Evolutionary conservation across 2,888 invertebrate genomes (phyloP), one percentile per base, ranked within the genome.

Genomic region (Adelognathus sp.): DNA sequence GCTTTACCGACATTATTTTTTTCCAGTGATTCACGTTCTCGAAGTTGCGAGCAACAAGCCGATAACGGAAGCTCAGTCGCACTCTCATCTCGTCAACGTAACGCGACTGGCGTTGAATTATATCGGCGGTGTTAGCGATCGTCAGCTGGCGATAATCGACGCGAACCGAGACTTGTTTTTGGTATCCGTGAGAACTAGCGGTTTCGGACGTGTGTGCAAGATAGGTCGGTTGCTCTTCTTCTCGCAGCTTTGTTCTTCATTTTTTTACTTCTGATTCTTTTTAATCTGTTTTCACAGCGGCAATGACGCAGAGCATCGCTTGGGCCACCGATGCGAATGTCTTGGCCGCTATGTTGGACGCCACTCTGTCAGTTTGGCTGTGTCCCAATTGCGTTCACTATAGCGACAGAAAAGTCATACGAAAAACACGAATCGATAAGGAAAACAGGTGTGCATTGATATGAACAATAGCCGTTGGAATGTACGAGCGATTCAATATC

Each of bases 131-230:
- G 90, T 95, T 0, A 94, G 93, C 36, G 97, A 97, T 85, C 94
- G 99, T 81, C 96, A 96, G 86, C 92, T 99, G 52, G 98, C 98
- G 0, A 92, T 99, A 75, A 93, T 99, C 27, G 99, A 99, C 92
- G 95, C 94, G 85, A 98, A 98, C 88, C 94, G 95, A 85, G 98
- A 99, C 91, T 92, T 99, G 14, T 97, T 96, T 89, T 93, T 99
- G 16, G 94, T 97, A 2, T 94, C 96, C 75, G 93, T 96, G 6
- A 94, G 95, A 88, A 94, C 87, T 3, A 84, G 85, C 74, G 91
- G 91, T 3, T 91, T 90, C 69, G 90, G 90, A 1, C 86, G 88
- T 78, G 86, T 90, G 24, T 90, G 91, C 44, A 91, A 91, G 86
- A 91, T 91, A 82, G 91, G 91, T 91, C 76, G 33, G 74, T n/a